A percentile compares a stretch with the other conserved stretches of the same genome.
Evolutionary conservation across 2,888 invertebrate genomes (phyloP).

Genomic region (Cyrtodaria siliqua): DNA sequence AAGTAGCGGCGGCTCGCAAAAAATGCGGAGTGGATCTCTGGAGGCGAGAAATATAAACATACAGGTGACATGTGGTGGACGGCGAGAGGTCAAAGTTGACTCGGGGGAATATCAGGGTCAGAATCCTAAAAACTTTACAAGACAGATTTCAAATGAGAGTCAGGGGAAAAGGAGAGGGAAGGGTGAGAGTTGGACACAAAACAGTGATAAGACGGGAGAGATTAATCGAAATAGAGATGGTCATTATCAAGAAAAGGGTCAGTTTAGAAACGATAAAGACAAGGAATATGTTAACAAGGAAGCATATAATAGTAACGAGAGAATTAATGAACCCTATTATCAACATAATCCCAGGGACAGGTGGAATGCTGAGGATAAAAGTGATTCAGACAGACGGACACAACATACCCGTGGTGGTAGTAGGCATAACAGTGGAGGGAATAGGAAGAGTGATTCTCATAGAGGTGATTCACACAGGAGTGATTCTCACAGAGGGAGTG

Average conservation of each 20-base stretch:
- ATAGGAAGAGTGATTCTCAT: conserved; percentile 12
- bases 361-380: conserved; percentile 11
- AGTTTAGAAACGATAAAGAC: conserved; percentile 45
- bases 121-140: conserved; percentile 21
- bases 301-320: conserved; percentile 7
- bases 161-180: conserved; percentile 44
- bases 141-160: conserved; percentile 44
- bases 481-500: conserved; percentile 20
- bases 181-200: conserved; percentile 41
- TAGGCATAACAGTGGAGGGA: conserved; percentile 26
- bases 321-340: conserved; percentile 12
- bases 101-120: conserved; percentile 16
- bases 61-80: conserved; percentile 56
- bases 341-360: conserved; percentile 2
- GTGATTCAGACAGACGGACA: not conserved
- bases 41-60: conserved; percentile 48
- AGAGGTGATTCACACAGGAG: conserved; percentile 19
- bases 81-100: conserved; percentile 56
- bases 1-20: conserved; percentile 44
- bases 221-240: conserved; percentile 24
- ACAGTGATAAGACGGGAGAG: conserved; percentile 29
- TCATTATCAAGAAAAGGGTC: conserved; percentile 13
- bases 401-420: conserved; percentile 4
- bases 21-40: conserved; percentile 47
- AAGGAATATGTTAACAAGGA: conserved; percentile 29